Percentiles rank a stretch among this genome's conserved stretches.
phyloP scores from a whole-genome alignment of 1,140 invertebrate genomes.

The Drosophila sp. region DNA sequence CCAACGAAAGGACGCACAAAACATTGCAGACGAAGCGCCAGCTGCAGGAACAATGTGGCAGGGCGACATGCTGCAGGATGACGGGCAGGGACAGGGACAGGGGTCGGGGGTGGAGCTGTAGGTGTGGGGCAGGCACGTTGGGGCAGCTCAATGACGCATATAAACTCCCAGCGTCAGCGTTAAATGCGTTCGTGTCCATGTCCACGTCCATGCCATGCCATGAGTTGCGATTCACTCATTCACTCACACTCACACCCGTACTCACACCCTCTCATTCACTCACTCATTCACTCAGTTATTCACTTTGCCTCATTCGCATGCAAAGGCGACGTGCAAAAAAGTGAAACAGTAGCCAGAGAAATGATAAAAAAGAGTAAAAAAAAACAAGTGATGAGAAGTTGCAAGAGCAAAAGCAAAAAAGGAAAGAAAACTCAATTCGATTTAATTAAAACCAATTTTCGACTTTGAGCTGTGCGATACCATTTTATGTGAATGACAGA shows the following conservation, averaged over 20 bases:
- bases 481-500: slow-evolving; percentile 24
- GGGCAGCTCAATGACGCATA: slow-evolving; percentile 64
- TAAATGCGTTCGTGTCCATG: slow-evolving; percentile 77
- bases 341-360: slow-evolving; percentile 37
- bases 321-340: slow-evolving; percentile 63
- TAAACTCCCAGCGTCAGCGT: slow-evolving; percentile 76
- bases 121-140: background rate
- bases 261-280: slow-evolving; percentile 31
- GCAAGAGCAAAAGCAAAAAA: slow-evolving; percentile 11
- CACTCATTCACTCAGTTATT: slow-evolving; percentile 31
- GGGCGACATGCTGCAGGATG: background rate
- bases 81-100: background rate
- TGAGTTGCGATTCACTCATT: slow-evolving; percentile 59
- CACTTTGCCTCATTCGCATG: slow-evolving; percentile 57
- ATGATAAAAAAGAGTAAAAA: slow-evolving; percentile 39
- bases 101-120: background rate
- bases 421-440: slow-evolving; percentile 74
- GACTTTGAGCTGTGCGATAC: slow-evolving; percentile 53
- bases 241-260: slow-evolving; percentile 16
- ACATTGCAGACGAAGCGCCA: slow-evolving; percentile 16
- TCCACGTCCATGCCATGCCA: slow-evolving; percentile 57
- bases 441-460: slow-evolving; percentile 84
- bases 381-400: slow-evolving; percentile 42
- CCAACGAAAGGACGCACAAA: slow-evolving; percentile 34
- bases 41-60: background rate